These are phyloP conservation scores for Campylomormyrus tamandua DNA, from an alignment of 2,113 vertebrate species.

Conservation along the genomic window DNA sequence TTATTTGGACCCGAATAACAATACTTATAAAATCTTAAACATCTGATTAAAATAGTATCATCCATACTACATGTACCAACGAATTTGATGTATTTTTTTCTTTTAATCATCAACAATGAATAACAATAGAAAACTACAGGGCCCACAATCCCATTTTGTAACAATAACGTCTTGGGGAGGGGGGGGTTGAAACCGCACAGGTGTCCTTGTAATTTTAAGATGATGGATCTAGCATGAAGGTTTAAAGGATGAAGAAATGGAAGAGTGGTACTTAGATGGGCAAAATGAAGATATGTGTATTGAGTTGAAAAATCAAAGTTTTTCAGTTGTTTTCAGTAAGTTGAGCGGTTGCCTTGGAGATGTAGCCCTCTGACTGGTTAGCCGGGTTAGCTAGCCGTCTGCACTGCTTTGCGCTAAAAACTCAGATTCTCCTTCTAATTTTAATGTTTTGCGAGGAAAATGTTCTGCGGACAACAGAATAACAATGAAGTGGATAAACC, in stretches of 20 bases:
- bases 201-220: background rate
- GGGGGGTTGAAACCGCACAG: background rate
- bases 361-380: background rate
- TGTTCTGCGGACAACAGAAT: background rate
- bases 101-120: background rate
- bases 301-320: background rate
- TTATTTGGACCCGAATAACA: background rate
- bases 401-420: background rate
- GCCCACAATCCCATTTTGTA: background rate
- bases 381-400: background rate
- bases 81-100: background rate
- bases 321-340: background rate
- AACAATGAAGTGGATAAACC: background rate
- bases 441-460: background rate
- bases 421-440: background rate
- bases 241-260: background rate
- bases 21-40: background rate
- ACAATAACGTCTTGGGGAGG: background rate
- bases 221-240: background rate
- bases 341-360: slow-evolving; percentile 12
- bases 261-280: background rate
- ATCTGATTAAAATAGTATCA: background rate
- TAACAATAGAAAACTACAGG: slow-evolving; percentile 1
- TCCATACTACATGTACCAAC: background rate
- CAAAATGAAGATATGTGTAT: background rate